Base-by-base conservation (phyloP, 2,888 invertebrate species). In the Troglohyphantes excavatus region DNA sequence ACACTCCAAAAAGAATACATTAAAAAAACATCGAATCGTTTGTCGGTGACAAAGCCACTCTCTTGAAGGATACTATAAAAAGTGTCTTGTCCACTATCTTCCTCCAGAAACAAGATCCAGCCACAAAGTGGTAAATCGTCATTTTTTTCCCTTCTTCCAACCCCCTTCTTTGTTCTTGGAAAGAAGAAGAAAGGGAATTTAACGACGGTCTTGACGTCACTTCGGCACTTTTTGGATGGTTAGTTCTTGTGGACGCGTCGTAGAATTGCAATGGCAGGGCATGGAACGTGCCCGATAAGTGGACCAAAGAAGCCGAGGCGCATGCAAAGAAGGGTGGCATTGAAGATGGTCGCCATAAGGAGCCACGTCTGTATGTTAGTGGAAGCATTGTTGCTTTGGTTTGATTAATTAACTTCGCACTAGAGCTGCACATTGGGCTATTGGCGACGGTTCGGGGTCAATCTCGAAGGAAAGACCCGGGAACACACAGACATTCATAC, bases 31-130 rank as follows among this genome's bases (percentile, higher is more conserved):
- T 7, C 6, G 61, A 26, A 29, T 5, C 33, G 26, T 61, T 76
- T 76, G 76, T 76, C 76, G 76, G 76, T 61, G 61, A 59, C 61
- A 76, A 76, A 76, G 76, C 29, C 63, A 59, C 76, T 76, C 39
- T 75, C 65, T 65, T 11, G 33, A 11, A 33, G 53, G 76, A 76
- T 76, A 67, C 67, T 21, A 70, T 70, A 21, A 3, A n/a, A 76
- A 76, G 76, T 61, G 76, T 19, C 61, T 61, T 33, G 61, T 76
- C 33, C 61, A 61, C 61, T 76, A 61, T 76, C 76, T 61, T 13
- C n/a, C 17, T 13, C 21, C 19, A 59, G 29, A 39, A 21, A 76
- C 61, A 63, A 33, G 33, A 63, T 21, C 29, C 61, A 33, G 29
- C 76, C 46, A 19, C n/a, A 76, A 76, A 70, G 43, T 70, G 70